Evolutionary conservation across 2,888 invertebrate species (phyloP).

Genomic region (Euclidia mi): DNA sequence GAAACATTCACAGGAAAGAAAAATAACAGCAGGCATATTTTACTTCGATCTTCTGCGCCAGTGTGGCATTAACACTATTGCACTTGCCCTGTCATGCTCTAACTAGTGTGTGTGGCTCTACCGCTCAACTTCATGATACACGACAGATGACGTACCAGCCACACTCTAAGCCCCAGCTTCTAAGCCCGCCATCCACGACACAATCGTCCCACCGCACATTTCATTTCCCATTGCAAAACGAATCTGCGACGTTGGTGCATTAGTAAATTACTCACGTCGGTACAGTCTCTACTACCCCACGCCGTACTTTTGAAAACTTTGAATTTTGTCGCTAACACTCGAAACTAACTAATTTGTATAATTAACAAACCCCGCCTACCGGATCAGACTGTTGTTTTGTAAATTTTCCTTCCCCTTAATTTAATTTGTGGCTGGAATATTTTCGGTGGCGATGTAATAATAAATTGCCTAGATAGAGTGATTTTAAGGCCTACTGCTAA

Average conservation of each 20-base stretch:
- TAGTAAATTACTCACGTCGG: constrained; percentile 89
- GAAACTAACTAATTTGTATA: constrained; percentile 82
- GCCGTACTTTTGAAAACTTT: constrained; percentile 80
- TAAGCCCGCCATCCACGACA: constrained; percentile 4
- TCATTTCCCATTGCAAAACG: constrained; percentile 73
- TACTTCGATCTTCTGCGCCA: too few relatives aligned
- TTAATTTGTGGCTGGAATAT: constrained; percentile 33
- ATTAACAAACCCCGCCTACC: constrained; percentile 67
- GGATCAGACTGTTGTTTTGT: constrained; percentile 48
- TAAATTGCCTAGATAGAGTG: too few relatives aligned
- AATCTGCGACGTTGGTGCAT: constrained; percentile 80
- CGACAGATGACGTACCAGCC: too few relatives aligned
- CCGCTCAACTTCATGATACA: too few relatives aligned
- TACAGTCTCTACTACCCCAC: constrained; percentile 75
- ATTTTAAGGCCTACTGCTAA: too few relatives aligned
- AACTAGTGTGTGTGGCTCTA: too few relatives aligned
- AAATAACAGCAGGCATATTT: too few relatives aligned
- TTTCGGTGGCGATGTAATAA: constrained; percentile 17
- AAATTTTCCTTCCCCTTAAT: constrained; percentile 44
- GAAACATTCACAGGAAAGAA: too few relatives aligned
- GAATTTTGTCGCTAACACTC: constrained; percentile 80
- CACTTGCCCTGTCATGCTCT: too few relatives aligned
- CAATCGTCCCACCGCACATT: constrained; percentile 46
- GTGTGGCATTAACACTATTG: too few relatives aligned
- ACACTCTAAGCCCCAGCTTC: too few relatives aligned